Evolutionary conservation across 1,140 invertebrate genomes (phyloP), one percentile per base, ranked within the genome.

Genomic region (Atta colombica): DNA sequence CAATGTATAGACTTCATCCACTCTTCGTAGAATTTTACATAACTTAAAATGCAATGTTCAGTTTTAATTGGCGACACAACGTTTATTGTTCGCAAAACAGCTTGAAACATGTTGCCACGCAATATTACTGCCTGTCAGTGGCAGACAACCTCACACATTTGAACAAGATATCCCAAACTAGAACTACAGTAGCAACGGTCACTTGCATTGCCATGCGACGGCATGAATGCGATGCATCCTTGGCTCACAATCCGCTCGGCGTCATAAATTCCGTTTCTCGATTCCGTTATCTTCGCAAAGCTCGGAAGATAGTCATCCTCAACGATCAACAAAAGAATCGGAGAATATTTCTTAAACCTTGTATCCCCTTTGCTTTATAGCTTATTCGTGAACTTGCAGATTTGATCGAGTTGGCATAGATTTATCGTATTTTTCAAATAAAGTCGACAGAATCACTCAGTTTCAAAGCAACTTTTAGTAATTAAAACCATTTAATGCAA

Each of bases 221-320:
- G 84, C 84, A 82, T 88, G 88, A 90, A 91, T 87, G 75, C 82
- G 53, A 91, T 78, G 80, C 78, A 81, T 87, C 84, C 71, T 65
- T 81, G 74, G 69, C 55, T 85, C 78, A 45, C 39, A 7, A 18
- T 68, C 77, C n/a, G 60, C 81, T 85, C 53, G 61, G 31, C 28
- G 61, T 80, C 77, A 88, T 88, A 91, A 81, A 91, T 91, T 68
- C 88, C 51, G 60, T 16, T 63, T 72, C 12, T 63, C 55, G 82
- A 89, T 90, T 10, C 74, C 51, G 84, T 89, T 86, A 87, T 91
- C 84, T 81, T 87, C 45, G 49, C 75, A 31, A 49, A 35, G 60
- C 51, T 25, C 18, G 16, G 31, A 60, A 68, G 14, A 68, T 51
- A 66, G 60, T 21, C 21, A 18, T 31, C 21, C 16, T n/a, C 10